phyloP scores from a whole-genome alignment of 2,888 invertebrate species.

The Cylindroiulus punctatus region DNA sequence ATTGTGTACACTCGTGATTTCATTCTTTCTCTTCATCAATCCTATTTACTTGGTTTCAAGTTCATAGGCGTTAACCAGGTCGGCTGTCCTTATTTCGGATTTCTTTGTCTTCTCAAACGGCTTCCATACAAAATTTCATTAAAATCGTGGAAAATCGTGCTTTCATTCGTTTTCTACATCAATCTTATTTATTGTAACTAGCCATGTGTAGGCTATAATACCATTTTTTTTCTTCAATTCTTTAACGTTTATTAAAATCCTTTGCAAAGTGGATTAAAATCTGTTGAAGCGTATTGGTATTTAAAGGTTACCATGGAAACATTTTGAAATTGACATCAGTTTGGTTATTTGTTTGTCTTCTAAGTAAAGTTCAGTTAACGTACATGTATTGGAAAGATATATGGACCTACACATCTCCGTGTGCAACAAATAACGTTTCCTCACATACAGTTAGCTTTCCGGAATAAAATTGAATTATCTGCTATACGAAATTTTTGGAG shows the following conservation, averaged over 20 bases:
- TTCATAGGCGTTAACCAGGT: too few species aligned
- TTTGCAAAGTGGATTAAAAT: background rate
- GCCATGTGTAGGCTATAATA: background rate
- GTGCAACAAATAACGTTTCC: background rate
- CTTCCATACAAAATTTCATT: too few species aligned
- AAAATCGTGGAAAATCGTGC: too few species aligned
- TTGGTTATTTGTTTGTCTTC: background rate
- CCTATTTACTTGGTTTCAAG: too few species aligned
- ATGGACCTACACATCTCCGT: background rate
- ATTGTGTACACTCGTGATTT: too few species aligned
- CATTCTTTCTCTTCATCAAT: too few species aligned
- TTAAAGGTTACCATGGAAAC: constrained; percentile 5
- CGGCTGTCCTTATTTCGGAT: too few species aligned
- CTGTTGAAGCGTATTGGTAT: background rate
- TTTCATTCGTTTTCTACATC: too few species aligned
- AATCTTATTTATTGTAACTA: too few species aligned
- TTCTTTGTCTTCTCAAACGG: too few species aligned
- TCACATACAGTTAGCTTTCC: background rate
- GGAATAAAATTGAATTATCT: background rate
- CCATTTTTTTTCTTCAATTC: background rate
- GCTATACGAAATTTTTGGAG: too few species aligned
- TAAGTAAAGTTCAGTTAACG: background rate
- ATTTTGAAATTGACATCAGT: background rate
- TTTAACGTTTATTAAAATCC: constrained; percentile 7
- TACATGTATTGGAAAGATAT: constrained; percentile 4